Evolutionary conservation across 1,140 invertebrate species (phyloP).

Genomic region (Drosophila quadrilineata): DNA sequence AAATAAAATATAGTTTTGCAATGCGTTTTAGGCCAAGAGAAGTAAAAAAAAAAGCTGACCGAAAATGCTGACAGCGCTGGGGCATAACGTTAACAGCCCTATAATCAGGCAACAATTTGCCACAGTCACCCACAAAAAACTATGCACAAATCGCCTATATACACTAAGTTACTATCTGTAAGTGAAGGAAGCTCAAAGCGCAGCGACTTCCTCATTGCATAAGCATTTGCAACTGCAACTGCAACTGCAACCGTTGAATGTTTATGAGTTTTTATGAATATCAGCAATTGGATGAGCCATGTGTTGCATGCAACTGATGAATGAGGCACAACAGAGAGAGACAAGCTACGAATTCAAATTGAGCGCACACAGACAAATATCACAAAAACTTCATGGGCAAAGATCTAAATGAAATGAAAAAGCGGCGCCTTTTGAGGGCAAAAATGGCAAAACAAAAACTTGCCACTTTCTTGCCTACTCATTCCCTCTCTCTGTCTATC

Average conservation of each 20-base stretch:
- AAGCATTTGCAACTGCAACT: conserved; percentile 50
- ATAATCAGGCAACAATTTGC: conserved; percentile 67
- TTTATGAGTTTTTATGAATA: conserved; percentile 30
- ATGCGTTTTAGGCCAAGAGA: neutral
- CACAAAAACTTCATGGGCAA: conserved; percentile 40
- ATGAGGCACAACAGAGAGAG: conserved; percentile 28
- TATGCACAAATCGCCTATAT: too few species aligned
- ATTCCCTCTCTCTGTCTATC: too few species aligned
- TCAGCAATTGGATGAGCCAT: conserved; percentile 44
- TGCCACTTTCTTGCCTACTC: conserved; percentile 5
- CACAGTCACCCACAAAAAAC: conserved; percentile 67
- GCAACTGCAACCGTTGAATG: conserved; percentile 44
- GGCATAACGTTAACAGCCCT: conserved; percentile 45
- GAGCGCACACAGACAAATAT: too few species aligned
- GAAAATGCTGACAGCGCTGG: conserved; percentile 31
- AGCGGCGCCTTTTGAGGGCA: conserved; percentile 63
- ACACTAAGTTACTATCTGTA: too few species aligned
- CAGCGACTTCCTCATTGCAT: conserved; percentile 64
- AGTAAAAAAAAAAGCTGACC: conserved; percentile 4
- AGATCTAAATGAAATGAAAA: conserved; percentile 50
- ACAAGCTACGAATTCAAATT: conserved; percentile 38
- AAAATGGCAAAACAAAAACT: neutral
- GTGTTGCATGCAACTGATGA: conserved; percentile 49
- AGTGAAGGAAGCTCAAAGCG: conserved; percentile 9
- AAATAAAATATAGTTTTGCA: neutral